phyloP scores from a whole-genome alignment of 2,113 vertebrate genomes.

The Bettongia penicillata region DNA sequence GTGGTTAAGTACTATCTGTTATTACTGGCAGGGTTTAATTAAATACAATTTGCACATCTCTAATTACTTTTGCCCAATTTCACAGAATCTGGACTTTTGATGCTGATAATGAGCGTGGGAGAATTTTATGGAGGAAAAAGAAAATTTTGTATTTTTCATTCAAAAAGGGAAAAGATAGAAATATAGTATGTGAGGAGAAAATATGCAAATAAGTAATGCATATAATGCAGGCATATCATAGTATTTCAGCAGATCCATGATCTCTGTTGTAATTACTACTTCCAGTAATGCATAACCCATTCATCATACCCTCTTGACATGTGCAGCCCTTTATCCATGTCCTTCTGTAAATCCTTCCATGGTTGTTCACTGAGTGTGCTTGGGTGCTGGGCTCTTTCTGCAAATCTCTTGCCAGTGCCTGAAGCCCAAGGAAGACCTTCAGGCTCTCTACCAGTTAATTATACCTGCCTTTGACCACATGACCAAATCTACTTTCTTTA shows the following conservation, averaged over 20 bases:
- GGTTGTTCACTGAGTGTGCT: neutral
- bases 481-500: neutral
- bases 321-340: neutral
- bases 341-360: neutral
- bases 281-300: neutral
- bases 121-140: constrained; percentile 15
- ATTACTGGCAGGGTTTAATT: neutral
- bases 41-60: neutral
- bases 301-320: neutral
- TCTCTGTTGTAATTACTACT: neutral
- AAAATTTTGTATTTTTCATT: neutral
- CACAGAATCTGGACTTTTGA: neutral
- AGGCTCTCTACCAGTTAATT: neutral
- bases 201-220: neutral
- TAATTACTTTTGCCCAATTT: constrained; percentile 7
- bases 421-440: neutral
- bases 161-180: constrained; percentile 18
- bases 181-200: constrained; percentile 36
- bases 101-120: neutral
- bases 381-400: neutral
- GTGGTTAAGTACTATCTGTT: neutral
- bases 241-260: neutral
- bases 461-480: neutral
- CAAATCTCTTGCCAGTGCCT: neutral
- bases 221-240: neutral